These are phyloP conservation scores for Drosophila algonquin DNA, from an alignment of 2,888 invertebrate species.

Conservation along the genomic window DNA sequence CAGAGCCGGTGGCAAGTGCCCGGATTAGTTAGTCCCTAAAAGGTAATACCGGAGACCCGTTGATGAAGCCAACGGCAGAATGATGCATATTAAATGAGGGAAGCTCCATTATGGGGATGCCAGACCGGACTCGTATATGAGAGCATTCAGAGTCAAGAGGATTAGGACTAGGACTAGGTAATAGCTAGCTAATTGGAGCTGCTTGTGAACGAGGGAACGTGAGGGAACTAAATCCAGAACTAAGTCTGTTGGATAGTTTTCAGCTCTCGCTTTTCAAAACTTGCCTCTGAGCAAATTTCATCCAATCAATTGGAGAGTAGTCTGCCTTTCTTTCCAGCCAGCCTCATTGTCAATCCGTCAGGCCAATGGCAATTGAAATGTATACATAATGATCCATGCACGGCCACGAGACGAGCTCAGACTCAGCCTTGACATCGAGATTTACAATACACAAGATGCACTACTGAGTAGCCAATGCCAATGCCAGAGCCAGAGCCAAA, in stretches of 20 bases:
- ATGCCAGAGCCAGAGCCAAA: constrained; percentile 12
- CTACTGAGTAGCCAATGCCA: constrained; percentile 21
- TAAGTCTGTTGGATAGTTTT: neutral
- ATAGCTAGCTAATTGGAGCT: constrained; percentile 27
- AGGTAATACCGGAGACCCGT: constrained; percentile 26
- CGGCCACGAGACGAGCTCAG: neutral
- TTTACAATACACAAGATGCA: constrained; percentile 21
- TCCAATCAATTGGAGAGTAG: constrained; percentile 3
- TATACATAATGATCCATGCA: constrained; percentile 33
- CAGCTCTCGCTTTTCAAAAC: neutral
- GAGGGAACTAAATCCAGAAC: neutral
- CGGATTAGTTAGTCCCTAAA: constrained; percentile 31
- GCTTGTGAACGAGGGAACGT: neutral
- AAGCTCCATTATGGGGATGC: neutral
- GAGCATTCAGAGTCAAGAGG: constrained; percentile 11
- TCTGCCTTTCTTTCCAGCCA: constrained; percentile 2
- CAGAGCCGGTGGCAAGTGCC: constrained; percentile 44
- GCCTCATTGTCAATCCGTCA: constrained; percentile 28
- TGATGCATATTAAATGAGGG: constrained; percentile 37
- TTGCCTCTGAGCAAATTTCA: neutral
- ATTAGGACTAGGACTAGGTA: constrained; percentile 3
- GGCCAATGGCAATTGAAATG: constrained; percentile 26
- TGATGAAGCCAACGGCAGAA: constrained; percentile 13
- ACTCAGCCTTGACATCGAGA: constrained; percentile 61
- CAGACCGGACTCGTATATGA: constrained; percentile 2